phyloP scores from a whole-genome alignment of 2,888 invertebrate genomes.

The Lasioglossum oenotherae region DNA sequence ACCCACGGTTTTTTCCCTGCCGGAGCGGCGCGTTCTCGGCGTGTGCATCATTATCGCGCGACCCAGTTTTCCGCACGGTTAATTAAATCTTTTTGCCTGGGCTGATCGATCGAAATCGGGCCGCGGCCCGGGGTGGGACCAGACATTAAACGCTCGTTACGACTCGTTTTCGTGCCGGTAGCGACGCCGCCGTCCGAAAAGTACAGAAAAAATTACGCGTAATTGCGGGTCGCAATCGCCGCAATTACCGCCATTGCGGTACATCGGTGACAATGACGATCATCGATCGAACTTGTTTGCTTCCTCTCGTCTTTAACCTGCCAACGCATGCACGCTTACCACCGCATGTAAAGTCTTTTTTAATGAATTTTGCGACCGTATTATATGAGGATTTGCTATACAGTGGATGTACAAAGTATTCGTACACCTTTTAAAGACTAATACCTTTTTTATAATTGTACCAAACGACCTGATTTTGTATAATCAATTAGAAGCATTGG shows the following conservation, averaged over 20 bases:
- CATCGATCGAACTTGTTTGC: conserved; percentile 14
- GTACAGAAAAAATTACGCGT: conserved; percentile 20
- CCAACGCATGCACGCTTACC: too few relatives aligned
- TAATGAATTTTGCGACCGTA: too few relatives aligned
- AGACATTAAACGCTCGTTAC: conserved; percentile 63
- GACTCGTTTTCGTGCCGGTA: conserved; percentile 49
- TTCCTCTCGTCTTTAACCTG: conserved; percentile 15
- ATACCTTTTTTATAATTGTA: too few relatives aligned
- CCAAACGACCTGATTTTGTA: too few relatives aligned
- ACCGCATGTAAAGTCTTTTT: too few relatives aligned
- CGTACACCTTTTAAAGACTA: too few relatives aligned
- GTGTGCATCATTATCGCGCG: conserved; percentile 61
- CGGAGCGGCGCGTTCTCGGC: conserved; percentile 18
- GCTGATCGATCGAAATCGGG: conserved; percentile 39
- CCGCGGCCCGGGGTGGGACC: conserved; percentile 36
- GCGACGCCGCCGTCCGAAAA: conserved; percentile 28
- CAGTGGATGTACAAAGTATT: too few relatives aligned
- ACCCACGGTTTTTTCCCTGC: conserved; percentile 22
- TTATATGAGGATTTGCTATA: too few relatives aligned
- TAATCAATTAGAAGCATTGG: too few relatives aligned
- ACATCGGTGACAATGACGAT: conserved; percentile 34
- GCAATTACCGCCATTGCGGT: conserved; percentile 12
- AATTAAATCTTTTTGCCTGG: conserved; percentile 64
- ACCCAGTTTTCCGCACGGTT: conserved; percentile 64
- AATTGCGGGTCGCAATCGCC: conserved; percentile 30